Evolutionary conservation across 2,888 invertebrate species (phyloP).

Genomic region (Amiota mariae): DNA sequence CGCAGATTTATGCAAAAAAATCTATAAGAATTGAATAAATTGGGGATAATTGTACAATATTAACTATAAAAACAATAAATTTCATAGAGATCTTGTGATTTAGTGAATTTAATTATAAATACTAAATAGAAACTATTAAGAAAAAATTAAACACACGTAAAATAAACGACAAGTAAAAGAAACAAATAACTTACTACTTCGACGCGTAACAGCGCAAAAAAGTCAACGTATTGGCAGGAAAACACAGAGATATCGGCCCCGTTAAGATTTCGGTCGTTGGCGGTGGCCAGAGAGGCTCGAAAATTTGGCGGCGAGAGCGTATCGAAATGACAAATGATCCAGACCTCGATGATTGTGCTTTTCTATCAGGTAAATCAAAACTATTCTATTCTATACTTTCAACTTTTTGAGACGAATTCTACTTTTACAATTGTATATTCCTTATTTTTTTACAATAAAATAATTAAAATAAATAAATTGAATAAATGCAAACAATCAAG

Average conservation of each 20-base stretch:
- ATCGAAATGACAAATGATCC: slow-evolving; percentile 88
- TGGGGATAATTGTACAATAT: no score
- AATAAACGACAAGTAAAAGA: not conserved
- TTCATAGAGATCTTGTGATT: no score
- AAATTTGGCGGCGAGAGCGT: slow-evolving; percentile 75
- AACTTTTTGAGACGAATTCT: not conserved
- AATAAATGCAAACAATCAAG: no score
- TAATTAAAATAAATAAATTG: slow-evolving; percentile 1
- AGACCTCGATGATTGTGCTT: slow-evolving; percentile 93
- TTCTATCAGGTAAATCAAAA: slow-evolving; percentile 83
- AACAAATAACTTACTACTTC: slow-evolving; percentile 5
- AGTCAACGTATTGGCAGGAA: slow-evolving; percentile 73
- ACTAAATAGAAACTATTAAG: no score
- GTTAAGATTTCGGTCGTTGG: slow-evolving; percentile 74
- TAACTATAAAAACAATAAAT: no score
- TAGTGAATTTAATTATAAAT: no score
- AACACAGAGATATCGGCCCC: slow-evolving; percentile 72
- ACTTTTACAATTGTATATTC: slow-evolving; percentile 18
- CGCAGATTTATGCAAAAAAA: no score
- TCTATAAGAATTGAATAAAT: no score
- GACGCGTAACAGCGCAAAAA: slow-evolving; percentile 51
- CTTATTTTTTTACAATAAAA: not conserved
- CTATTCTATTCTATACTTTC: not conserved
- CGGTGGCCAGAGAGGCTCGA: slow-evolving; percentile 73
- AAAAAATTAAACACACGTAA: no score